Evolutionary conservation across 2,113 vertebrate species (phyloP), one percentile per base, ranked within the genome.

Genomic region (Camelus dromedarius): DNA sequence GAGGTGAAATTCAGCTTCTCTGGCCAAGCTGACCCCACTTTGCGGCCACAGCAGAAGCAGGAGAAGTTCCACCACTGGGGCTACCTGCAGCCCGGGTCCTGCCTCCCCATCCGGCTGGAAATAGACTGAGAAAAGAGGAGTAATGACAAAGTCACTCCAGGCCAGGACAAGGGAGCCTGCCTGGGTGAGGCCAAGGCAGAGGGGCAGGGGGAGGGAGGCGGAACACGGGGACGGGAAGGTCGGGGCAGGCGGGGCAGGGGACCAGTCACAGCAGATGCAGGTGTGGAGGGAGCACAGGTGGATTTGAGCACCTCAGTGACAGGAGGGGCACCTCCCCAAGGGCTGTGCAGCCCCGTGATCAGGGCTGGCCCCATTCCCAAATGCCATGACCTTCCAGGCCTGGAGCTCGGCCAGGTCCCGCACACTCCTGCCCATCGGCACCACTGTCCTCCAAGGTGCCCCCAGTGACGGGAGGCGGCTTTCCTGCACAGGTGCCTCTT

Each of bases 321-420:
- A 3, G 13, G 0, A 0, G 3, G 12, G 48, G 28, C 26, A 5
- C 88, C 50, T 58, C 35, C 35, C 24, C 8, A 1, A 24, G 50
- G 7, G 35, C 42, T 19, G 69, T 38, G 42, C 0, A 0, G 72
- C 18, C 24, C 6, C 46, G 58, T 2, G 20, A 20, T 16, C 1
- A 13, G 38, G 19, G 64, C 8, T 26, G 4, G 12, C 48, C 38
- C 38, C 38, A 42, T 42, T 42, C 38, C 38, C 38, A 42, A 42
- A 42, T 42, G 38, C 38, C 38, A 42, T 5, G 38, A 42, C 38
- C 38, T 42, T 42, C 38, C 38, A 42, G 38, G 38, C 38, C 38
- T 42, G 38, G 38, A 42, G 38, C 38, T 42, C 38, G 38, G 38
- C 38, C 38, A 42, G 38, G 38, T 42, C 38, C 38, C 38, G 38